Evolutionary conservation across 1,140 invertebrate species (phyloP), one percentile per base, ranked within the genome.

Genomic region (Cryptotermes secundus): DNA sequence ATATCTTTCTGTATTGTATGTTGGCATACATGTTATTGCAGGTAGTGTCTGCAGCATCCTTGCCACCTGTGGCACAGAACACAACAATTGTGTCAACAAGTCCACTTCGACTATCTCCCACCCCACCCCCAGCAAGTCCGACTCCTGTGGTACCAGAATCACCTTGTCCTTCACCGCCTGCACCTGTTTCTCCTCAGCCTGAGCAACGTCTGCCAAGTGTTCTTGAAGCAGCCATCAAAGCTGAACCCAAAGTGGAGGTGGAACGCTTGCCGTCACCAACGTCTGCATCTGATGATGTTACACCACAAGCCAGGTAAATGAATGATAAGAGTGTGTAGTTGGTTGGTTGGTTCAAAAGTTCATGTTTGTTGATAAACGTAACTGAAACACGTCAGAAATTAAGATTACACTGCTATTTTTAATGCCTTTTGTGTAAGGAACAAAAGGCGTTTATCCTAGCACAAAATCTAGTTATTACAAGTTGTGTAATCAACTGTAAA

Each of bases 171-270:
- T 91, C 14, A 87, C 87, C 12, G 86, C 89, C 35, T 85, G 88
- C 72, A 81, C 88, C 35, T 83, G 86, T 88, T 45, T 83, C 86
- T 38, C 84, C 87, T 19, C 84, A 85, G 26, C 84, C 84, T 22
- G 85, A 85, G 14, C 90, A 90, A 53, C 88, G 92, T 86, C 87
- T 94, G 86, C 92, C 95, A 12, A 94, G 94, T 34, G 93, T 96
- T 34, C 89, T 96, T n/a, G 95, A 96, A 88, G 95, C 95, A 19
- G 95, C 95, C 22, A 96, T 96, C 87, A 96, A 96, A 88, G 95
- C 95, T 26, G 95, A 96, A 87, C 96, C 96, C 14, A 95, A 96
- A 88, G 95, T 96, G 26, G 95, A 96, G 89, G 95, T 96, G 31
- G 95, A 96, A 89, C 92, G 94, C 31, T 86, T 90, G 36, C 88